A percentile compares a stretch with the other conserved stretches of the same genome.
Evolutionary conservation across 2,797 vertebrate genomes (phyloP).

Genomic region (Crenuchus spilurus): DNA sequence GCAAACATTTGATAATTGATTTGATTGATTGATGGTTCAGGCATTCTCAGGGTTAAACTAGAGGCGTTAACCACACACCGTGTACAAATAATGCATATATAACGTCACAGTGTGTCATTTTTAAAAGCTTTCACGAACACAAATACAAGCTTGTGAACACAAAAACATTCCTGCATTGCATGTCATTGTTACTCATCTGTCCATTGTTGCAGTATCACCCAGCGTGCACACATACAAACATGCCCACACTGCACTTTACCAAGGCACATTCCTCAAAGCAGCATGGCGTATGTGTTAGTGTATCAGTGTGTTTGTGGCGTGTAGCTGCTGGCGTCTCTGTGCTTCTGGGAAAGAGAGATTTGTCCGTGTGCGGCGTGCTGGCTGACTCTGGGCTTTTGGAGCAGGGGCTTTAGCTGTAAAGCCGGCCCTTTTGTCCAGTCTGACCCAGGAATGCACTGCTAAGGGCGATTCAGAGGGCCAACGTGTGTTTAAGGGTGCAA

Average conservation of each 20-base stretch:
- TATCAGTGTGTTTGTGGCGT: conserved; percentile 43
- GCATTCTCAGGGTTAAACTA: too few relatives aligned
- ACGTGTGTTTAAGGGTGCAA: conserved; percentile 36
- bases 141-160: not conserved
- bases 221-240: not conserved
- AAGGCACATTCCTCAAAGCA: conserved; percentile 37
- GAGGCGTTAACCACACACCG: too few relatives aligned
- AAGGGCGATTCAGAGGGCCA: conserved; percentile 41
- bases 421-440: conserved; percentile 71
- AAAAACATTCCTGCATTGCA: not conserved
- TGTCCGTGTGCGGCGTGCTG: conserved; percentile 64
- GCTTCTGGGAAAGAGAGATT: conserved; percentile 65
- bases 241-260: conserved; percentile 1
- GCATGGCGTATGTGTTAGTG: conserved; percentile 30
- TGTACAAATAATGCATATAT: not conserved
- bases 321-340: conserved; percentile 49
- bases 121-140: not conserved
- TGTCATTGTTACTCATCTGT: conserved; percentile 20
- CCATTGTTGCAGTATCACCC: conserved; percentile 8
- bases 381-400: conserved; percentile 69
- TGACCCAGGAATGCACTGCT: conserved; percentile 62
- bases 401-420: conserved; percentile 74
- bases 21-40: too few relatives aligned
- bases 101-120: not conserved
- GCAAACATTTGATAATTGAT: too few relatives aligned